Evolutionary conservation across 2,113 vertebrate species (phyloP).

Genomic region (Murina feae): DNA sequence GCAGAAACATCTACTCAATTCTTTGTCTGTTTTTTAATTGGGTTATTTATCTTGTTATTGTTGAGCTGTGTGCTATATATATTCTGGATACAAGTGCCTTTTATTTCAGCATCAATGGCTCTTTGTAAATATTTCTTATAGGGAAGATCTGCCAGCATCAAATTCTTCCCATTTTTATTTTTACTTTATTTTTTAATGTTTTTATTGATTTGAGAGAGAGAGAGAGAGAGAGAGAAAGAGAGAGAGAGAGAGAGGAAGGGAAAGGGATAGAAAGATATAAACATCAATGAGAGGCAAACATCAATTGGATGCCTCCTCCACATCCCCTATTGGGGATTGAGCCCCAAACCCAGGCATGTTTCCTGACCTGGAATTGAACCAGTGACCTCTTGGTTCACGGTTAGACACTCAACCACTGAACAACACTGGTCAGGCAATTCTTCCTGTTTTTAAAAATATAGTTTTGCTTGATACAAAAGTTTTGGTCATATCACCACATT

Average conservation of each 20-base stretch:
- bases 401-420: no score
- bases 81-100: not conserved
- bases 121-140: not conserved
- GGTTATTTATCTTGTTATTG: not conserved
- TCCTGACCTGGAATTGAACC: no score
- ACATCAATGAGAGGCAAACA: no score
- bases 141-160: not conserved
- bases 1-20: not conserved
- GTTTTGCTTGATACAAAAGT: not conserved
- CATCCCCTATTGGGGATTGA: no score
- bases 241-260: rapidly evolving
- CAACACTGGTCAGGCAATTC: no score
- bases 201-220: no score
- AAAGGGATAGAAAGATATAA: no score
- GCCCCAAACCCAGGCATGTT: no score
- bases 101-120: not conserved
- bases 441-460: not conserved
- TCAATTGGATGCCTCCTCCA: no score
- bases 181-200: no score
- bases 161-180: not conserved
- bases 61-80: not conserved
- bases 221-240: no score
- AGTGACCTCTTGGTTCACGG: no score
- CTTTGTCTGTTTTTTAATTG: not conserved
- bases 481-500: not conserved